Percentiles rank a stretch among this genome's conserved stretches.
Conservation (phyloP, 2,113 vertebrate genomes). For the Oostethus manadensis region DNA sequence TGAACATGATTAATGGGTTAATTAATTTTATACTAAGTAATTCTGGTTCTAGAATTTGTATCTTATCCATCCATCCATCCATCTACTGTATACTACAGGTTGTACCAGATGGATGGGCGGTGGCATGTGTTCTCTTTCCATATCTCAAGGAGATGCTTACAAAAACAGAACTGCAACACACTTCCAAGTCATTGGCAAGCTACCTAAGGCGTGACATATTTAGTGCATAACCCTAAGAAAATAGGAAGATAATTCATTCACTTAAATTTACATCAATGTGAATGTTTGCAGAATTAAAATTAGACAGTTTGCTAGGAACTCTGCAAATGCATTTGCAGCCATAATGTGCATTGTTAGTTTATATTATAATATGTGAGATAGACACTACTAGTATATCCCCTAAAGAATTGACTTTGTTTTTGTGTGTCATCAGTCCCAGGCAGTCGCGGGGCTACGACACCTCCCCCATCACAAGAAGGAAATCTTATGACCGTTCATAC, state of each 20-base stretch:
- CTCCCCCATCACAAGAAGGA: conserved; percentile 85
- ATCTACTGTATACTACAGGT: too few relatives aligned
- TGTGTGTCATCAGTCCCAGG: conserved; percentile 78
- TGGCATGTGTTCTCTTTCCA: too few relatives aligned
- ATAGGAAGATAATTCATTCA: conserved; percentile 9
- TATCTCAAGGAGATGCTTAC: too few relatives aligned
- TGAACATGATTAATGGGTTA: too few relatives aligned
- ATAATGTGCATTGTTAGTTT: conserved; percentile 1
- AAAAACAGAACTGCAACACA: too few relatives aligned
- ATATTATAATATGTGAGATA: neutral
- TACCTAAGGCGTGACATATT: conserved; percentile 5
- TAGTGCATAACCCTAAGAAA: conserved; percentile 2
- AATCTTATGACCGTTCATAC: conserved; percentile 88
- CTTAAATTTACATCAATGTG: conserved; percentile 15
- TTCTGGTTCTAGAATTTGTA: too few relatives aligned
- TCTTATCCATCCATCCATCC: too few relatives aligned
- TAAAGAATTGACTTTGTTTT: conserved; percentile 9
- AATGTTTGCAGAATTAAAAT: conserved; percentile 15
- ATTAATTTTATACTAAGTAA: too few relatives aligned
- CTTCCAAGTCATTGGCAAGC: neutral
- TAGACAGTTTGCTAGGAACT: conserved; percentile 12
- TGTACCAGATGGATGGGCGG: too few relatives aligned
- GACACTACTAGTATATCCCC: neutral
- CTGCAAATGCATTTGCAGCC: conserved; percentile 1
- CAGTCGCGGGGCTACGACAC: conserved; percentile 88